Evolutionary conservation across 2,113 vertebrate genomes (phyloP), one percentile per base, ranked within the genome.

Genomic region (Oenanthe oenanthe): DNA sequence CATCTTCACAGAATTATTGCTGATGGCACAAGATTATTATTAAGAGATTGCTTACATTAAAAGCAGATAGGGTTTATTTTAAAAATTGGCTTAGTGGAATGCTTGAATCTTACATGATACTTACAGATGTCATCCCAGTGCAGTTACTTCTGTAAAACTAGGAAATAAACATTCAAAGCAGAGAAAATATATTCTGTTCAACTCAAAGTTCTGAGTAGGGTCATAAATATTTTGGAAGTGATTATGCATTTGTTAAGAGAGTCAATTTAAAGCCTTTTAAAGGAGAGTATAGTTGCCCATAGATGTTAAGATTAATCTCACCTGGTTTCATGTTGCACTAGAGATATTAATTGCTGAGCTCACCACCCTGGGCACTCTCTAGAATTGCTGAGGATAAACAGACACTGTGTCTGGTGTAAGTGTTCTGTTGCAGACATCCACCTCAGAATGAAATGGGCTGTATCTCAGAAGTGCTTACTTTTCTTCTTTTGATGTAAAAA

Each of bases 171-270:
- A 85, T 53, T 89, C 32, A 65, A 79, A 87, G 17, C 12, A 71
- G 51, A 88, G 53, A 67, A 92, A 91, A 85, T 19, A 21, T 18
- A 78, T 29, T 70, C 32, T 29, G 61, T 72, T 65, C 1, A 7
- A 79, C 34, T 75, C 29, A 91, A 73, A 92, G 58, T 73, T 85
- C 54, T 89, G 91, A 48, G 53, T 18, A 62, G 43, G 50, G 66
- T 70, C 58, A 91, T 79, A 91, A 95, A 93, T 76, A 96, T 66
- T 89, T 76, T 73, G 58, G 28, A 88, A 87, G 29, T 36, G 61
- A 78, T 92, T 93, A 79, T 7, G 18, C 54, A 76, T 85, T 89
- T 88, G 25, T 54, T 63, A 47, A 28, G n/a, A 42, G 45, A 76
- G n/a, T 45, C 2, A 85, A 75, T 87, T 94, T 79, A 76, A 85